Evolutionary conservation across 1,140 invertebrate species (phyloP).

Genomic region (Formica exsecta): DNA sequence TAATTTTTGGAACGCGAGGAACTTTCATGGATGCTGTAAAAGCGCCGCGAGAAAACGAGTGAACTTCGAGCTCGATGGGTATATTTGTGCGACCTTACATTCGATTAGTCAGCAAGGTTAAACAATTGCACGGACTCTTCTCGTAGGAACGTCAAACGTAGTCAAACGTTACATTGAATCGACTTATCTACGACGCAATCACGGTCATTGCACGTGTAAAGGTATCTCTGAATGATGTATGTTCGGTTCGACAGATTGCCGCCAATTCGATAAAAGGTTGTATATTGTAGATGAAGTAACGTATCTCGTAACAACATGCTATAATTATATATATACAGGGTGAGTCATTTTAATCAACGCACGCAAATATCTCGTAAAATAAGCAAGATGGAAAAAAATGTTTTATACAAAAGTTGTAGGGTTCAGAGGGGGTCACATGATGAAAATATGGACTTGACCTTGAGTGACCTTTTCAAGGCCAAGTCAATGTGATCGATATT

Average conservation of each 20-base stretch:
- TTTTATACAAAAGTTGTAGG: too few relatives aligned
- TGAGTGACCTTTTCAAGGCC: too few relatives aligned
- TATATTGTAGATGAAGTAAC: constrained; percentile 4
- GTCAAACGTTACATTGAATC: not conserved
- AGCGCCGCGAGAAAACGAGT: constrained; percentile 53
- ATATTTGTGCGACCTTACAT: constrained; percentile 40
- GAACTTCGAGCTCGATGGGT: constrained; percentile 54
- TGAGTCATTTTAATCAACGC: too few relatives aligned
- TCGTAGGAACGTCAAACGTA: not conserved
- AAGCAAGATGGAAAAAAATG: too few relatives aligned
- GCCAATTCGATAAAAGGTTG: not conserved
- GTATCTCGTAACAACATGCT: not conserved
- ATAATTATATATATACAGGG: not conserved
- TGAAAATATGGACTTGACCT: too few relatives aligned
- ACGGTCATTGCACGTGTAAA: not conserved
- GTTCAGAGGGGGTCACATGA: too few relatives aligned
- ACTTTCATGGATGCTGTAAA: constrained; percentile 60
- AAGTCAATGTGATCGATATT: too few relatives aligned
- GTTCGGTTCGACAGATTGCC: not conserved
- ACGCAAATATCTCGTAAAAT: too few relatives aligned
- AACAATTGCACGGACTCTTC: not conserved
- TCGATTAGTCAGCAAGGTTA: constrained; percentile 68
- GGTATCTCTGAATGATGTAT: not conserved
- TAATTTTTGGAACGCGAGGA: constrained; percentile 51
- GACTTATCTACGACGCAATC: not conserved